Evolutionary conservation across 2,888 invertebrate genomes (phyloP).

Genomic region (Microchrysa polita): DNA sequence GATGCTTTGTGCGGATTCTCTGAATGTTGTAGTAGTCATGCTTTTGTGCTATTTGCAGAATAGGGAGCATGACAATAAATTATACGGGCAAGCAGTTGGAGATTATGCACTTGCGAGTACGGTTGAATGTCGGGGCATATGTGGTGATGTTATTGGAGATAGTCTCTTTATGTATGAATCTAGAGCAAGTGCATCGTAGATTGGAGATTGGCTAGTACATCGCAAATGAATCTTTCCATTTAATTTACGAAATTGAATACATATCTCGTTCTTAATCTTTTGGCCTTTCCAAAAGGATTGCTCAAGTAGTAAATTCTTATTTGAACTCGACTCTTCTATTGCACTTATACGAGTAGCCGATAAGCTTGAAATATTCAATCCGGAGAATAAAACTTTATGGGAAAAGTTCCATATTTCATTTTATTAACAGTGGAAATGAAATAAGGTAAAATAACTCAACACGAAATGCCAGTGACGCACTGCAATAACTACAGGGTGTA

Average conservation of each 20-base stretch:
- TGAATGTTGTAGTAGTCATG: not conserved
- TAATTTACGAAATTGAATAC: too few relatives aligned
- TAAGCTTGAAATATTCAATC: not conserved
- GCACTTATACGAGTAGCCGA: not conserved
- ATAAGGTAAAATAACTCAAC: constrained; percentile 19
- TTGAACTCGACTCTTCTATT: not conserved
- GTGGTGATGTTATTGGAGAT: not conserved
- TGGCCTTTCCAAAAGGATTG: not conserved
- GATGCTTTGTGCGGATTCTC: constrained; percentile 1
- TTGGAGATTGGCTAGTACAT: not conserved
- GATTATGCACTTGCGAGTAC: not conserved
- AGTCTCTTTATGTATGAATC: not conserved
- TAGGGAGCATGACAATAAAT: constrained; percentile 2
- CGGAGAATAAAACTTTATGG: not conserved
- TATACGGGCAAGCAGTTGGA: not conserved
- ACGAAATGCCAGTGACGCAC: constrained; percentile 14
- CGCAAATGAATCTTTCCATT: too few relatives aligned
- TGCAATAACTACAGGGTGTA: constrained; percentile 15
- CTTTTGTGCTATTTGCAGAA: constrained; percentile 5
- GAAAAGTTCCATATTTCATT: constrained; percentile 1
- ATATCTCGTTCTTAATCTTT: too few relatives aligned
- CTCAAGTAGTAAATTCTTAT: not conserved
- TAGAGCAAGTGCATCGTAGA: constrained; percentile 1
- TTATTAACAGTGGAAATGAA: not conserved
- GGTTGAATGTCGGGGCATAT: not conserved